Evolutionary conservation across 2,888 invertebrate species (phyloP).

Genomic region (Maniola hyperantus): DNA sequence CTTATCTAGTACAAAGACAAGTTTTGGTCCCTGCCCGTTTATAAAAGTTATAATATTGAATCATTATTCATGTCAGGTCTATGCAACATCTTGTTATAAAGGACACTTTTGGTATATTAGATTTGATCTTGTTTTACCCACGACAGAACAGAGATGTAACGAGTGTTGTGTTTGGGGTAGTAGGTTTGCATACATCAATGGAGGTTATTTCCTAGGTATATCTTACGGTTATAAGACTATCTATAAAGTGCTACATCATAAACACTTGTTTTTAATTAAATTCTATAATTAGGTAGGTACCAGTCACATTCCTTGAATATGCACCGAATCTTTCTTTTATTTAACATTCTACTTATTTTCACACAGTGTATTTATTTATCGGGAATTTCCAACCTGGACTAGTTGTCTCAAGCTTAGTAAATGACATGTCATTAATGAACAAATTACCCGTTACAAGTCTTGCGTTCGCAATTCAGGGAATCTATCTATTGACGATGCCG

Average conservation of each 20-base stretch:
- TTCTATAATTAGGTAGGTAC: background rate
- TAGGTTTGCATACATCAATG: too few relatives aligned
- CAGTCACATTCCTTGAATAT: background rate
- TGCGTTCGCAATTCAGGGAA: conserved; percentile 12
- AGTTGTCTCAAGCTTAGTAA: conserved; percentile 11
- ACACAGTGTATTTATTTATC: background rate
- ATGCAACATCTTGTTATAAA: background rate
- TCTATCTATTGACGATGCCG: conserved; percentile 21
- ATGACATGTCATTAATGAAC: conserved; percentile 11
- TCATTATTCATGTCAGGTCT: conserved; percentile 7
- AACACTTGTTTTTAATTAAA: too few relatives aligned
- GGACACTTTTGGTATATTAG: background rate
- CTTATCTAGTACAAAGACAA: conserved; percentile 16
- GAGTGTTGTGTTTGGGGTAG: background rate
- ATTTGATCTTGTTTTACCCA: background rate
- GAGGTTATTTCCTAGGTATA: too few relatives aligned
- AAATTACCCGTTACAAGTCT: conserved; percentile 8
- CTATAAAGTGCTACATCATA: too few relatives aligned
- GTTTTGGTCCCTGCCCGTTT: conserved; percentile 3
- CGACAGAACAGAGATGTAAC: background rate
- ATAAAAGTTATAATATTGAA: conserved; percentile 9
- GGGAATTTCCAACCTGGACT: background rate
- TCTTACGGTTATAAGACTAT: too few relatives aligned
- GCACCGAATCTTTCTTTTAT: background rate
- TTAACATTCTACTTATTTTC: too few relatives aligned